Base-by-base conservation (phyloP, 2,113 vertebrate species). In the Saccopteryx leptura region DNA sequence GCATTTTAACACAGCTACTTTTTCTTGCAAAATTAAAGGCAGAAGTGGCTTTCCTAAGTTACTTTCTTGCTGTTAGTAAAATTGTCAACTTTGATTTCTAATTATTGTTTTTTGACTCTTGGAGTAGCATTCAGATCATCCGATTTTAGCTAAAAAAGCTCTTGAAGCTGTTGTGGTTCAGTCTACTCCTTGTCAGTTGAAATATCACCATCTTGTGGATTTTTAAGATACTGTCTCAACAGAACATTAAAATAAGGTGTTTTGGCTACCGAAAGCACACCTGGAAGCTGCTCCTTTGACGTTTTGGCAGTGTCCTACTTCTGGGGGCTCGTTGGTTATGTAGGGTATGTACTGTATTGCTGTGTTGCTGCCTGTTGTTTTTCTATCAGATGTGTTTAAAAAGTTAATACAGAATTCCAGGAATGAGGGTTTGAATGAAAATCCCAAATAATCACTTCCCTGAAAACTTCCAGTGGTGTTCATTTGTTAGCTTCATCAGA, bases 51-150 rank as follows among this genome's bases (percentile, higher is more conserved):
- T 92, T 92, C 69, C 69, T 33, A 83, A 50, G 39, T 85, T 85
- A 18, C 60, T 94, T 92, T 96, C 31, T 75, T 94, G 26, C 18
- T 88, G 60, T 88, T 92, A 88, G 61, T 96, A 88, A 71, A 95
- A 76, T 80, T 81, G 19, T 92, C 81, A 94, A 48, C 76, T 84
- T 96, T 58, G 60, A 74, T 79, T 94, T 90, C 80, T 75, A 69
- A 33, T 90, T 63, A 39, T 13, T 84, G 14, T 87, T 82, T 80
- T 90, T 85, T 88, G 48, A 54, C 39, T 78, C 4, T 24, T 23
- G 31, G 54, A 83, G 76, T 48, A 90, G 50, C 50, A 68, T 91
- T 83, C 33, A 82, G 12, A 66, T 89, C 19, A 88, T 89, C 88
- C 88, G 56, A 85, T 88, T 78, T 93, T 94, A 88, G 56, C 81